Conservation (phyloP, 1,140 invertebrate genomes). For the Drosophila varians region DNA sequence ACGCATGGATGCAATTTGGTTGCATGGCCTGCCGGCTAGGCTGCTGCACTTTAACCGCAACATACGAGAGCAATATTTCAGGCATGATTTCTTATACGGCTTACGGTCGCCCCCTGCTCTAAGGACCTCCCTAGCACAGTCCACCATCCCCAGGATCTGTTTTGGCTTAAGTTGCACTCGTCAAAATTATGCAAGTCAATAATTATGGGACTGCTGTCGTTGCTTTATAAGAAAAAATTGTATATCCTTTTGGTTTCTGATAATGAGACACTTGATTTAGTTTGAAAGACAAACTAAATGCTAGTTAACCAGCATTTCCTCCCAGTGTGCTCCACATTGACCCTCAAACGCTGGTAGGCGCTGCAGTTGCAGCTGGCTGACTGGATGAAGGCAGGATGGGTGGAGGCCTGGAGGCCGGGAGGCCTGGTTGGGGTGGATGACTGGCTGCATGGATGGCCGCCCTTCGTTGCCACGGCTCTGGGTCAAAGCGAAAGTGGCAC, state of each 20-base stretch:
- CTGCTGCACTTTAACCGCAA: slow-evolving; percentile 78
- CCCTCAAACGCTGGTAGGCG: slow-evolving; percentile 59
- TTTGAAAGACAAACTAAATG: no score
- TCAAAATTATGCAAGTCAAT: neutral
- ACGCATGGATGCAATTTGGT: slow-evolving; percentile 73
- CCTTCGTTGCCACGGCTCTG: slow-evolving; percentile 72
- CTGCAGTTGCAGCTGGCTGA: slow-evolving; percentile 22
- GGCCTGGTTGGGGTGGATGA: slow-evolving; percentile 11
- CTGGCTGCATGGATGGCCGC: slow-evolving; percentile 46
- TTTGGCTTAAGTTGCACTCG: slow-evolving; percentile 2
- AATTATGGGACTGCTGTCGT: no score
- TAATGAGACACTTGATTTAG: no score
- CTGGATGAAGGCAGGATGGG: neutral
- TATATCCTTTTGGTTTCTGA: no score
- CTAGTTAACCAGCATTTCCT: neutral
- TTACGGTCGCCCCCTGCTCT: slow-evolving; percentile 22
- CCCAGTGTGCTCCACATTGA: slow-evolving; percentile 61
- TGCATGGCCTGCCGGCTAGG: slow-evolving; percentile 53
- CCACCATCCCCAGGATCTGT: slow-evolving; percentile 23
- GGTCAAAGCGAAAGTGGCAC: slow-evolving; percentile 81
- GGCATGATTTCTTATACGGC: slow-evolving; percentile 76
- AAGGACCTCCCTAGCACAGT: neutral
- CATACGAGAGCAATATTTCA: slow-evolving; percentile 76
- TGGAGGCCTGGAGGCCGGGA: neutral
- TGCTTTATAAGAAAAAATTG: no score